Evolutionary conservation across 2,888 invertebrate species (phyloP).

Genomic region (Pachydiplax longipennis): DNA sequence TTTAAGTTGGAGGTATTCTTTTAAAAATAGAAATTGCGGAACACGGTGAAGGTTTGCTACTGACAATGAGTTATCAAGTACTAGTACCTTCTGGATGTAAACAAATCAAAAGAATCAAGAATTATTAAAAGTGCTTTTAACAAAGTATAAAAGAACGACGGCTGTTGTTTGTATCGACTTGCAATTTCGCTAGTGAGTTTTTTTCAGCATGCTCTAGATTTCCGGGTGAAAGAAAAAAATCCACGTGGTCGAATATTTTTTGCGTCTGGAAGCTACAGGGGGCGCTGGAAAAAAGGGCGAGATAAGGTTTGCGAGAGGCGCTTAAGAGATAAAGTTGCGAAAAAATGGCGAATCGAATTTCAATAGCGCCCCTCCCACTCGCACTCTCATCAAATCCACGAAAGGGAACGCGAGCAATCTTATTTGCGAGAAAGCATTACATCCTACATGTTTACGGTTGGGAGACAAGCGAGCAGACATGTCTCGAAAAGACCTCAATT

Average conservation of each 20-base stretch:
- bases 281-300: neutral
- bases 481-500: neutral
- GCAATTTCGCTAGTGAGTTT: too few relatives aligned
- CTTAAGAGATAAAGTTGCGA: slow-evolving; percentile 3
- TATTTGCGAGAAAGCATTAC: slow-evolving; percentile 10
- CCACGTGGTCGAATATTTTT: neutral
- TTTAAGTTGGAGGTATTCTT: too few relatives aligned
- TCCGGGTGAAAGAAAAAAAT: neutral
- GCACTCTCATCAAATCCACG: neutral
- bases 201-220: too few relatives aligned
- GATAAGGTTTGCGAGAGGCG: neutral
- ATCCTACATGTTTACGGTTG: slow-evolving; percentile 20
- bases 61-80: too few relatives aligned
- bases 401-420: neutral
- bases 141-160: too few relatives aligned
- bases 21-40: too few relatives aligned
- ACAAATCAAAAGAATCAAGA: too few relatives aligned
- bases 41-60: too few relatives aligned
- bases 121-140: too few relatives aligned
- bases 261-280: too few relatives aligned
- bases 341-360: neutral
- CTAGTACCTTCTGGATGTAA: too few relatives aligned
- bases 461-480: neutral
- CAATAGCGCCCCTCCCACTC: neutral
- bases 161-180: too few relatives aligned